Base-by-base conservation (phyloP, 2,888 invertebrate genomes). In the Ormyrus thymus region DNA sequence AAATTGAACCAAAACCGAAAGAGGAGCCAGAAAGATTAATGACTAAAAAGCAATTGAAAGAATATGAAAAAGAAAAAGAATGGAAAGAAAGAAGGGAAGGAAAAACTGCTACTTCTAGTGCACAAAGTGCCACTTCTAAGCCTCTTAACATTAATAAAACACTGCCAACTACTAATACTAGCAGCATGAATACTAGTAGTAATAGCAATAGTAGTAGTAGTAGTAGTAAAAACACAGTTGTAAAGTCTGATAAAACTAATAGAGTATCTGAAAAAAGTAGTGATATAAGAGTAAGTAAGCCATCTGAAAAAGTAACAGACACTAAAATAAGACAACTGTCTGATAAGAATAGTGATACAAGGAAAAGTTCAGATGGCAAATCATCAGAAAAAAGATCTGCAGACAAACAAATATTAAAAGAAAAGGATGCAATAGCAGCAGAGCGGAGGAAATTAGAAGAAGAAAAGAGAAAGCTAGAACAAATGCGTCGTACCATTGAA, bases 1-100 rank as follows among this genome's bases (percentile, higher is more conserved):
- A 93, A 48, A 89, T 94, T 77, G 92, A 93, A 83, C 88, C 90
- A 43, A 92, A 92, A 85, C 84, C 84, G 15, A 90, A 89, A 74
- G 87, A 92, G 83, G 88, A 93, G 78, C 92, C 92, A 0, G 96
- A 95, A 83, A 92, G 95, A 61, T 91, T 94, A 10, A 93, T 97
- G 92, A 97, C 97, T 0, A 95, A 95, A 83, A 95, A 94, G 83
- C 96, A 97, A 86, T 95, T 93, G 86, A 91, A 92, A 62, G 96
- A 96, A 86, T 92, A 93, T 85, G 93, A 95, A 84, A 94, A 94
- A 84, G 95, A 95, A 83, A 93, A 93, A 87, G 94, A 94, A 62
- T 92, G 91, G 84, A 91, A 93, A 56, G 93, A 94, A 72, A 92
- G 92, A 71, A 90, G 91, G 66, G 86, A 85, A 71, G 82, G 83